A percentile compares a stretch with the other conserved stretches of the same genome.
phyloP scores from a whole-genome alignment of 2,888 invertebrate genomes.

The Heteromurus nitidus region DNA sequence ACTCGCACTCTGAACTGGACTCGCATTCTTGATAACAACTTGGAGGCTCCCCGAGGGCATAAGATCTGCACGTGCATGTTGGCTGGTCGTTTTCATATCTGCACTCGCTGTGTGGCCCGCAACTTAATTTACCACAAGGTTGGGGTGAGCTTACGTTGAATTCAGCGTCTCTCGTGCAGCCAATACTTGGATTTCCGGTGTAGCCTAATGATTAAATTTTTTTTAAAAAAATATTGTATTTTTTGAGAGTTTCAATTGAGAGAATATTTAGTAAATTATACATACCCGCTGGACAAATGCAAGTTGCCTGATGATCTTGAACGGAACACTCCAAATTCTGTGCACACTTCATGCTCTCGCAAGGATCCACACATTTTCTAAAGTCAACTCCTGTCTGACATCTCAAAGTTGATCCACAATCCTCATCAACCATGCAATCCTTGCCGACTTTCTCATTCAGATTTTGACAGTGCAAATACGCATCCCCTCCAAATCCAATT shows the following conservation, averaged over 20 bases:
- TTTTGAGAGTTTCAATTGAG: not conserved
- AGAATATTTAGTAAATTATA: conserved; percentile 1
- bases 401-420: conserved; percentile 60
- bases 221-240: too few relatives aligned
- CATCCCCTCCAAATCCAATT: conserved; percentile 57
- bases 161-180: conserved; percentile 65
- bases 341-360: conserved; percentile 74
- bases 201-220: conserved; percentile 63
- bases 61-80: conserved; percentile 66
- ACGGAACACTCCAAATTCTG: conserved; percentile 74
- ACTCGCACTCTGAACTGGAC: conserved; percentile 73
- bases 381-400: conserved; percentile 61
- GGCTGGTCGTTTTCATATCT: conserved; percentile 54
- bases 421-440: conserved; percentile 55
- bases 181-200: conserved; percentile 70
- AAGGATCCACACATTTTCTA: conserved; percentile 74
- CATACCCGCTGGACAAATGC: conserved; percentile 67
- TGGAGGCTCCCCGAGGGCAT: conserved; percentile 69
- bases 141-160: conserved; percentile 33
- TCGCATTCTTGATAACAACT: conserved; percentile 74
- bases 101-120: conserved; percentile 70
- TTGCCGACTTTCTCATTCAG: conserved; percentile 43
- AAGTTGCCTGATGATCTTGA: conserved; percentile 74
- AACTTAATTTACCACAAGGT: conserved; percentile 60
- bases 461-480: conserved; percentile 57